Evolutionary conservation across 2,113 vertebrate genomes (phyloP).

Genomic region (Malurus cyaneus): DNA sequence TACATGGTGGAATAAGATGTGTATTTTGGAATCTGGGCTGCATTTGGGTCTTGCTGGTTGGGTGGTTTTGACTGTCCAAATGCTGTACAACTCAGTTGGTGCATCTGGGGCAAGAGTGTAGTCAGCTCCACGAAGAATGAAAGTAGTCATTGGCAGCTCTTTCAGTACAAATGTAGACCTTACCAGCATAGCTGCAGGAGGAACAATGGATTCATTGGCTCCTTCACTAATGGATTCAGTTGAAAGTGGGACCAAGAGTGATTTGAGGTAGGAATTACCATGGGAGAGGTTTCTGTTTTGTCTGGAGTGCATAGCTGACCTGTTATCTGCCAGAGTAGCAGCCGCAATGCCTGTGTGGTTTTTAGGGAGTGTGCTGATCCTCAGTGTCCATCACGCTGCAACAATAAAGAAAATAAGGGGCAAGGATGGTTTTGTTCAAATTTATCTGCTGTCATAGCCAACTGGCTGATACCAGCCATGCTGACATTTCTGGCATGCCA

Average conservation of each 20-base stretch:
- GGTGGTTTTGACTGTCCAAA: not conserved
- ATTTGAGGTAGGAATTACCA: not conserved
- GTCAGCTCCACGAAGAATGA: not conserved
- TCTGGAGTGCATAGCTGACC: not conserved
- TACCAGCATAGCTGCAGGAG: not conserved
- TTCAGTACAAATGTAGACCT: not conserved
- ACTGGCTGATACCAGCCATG: not conserved
- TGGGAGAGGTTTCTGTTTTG: not conserved
- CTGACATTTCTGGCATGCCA: not conserved
- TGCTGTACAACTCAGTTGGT: rapidly evolving
- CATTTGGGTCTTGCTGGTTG: rapidly evolving
- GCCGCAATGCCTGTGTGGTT: rapidly evolving
- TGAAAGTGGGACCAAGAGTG: not conserved
- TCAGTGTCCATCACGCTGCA: not conserved
- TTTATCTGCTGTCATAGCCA: not conserved
- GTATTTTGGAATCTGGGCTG: not conserved
- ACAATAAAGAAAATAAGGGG: not conserved
- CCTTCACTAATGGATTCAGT: not conserved
- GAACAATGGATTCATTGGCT: not conserved
- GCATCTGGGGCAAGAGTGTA: not conserved
- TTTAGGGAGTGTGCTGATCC: not conserved
- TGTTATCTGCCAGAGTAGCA: not conserved
- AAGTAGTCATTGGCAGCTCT: not conserved
- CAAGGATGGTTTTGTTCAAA: not conserved
- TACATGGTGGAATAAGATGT: not conserved